Conservation (phyloP, 2,113 vertebrate genomes). For the Salvelinus sp. region DNA sequence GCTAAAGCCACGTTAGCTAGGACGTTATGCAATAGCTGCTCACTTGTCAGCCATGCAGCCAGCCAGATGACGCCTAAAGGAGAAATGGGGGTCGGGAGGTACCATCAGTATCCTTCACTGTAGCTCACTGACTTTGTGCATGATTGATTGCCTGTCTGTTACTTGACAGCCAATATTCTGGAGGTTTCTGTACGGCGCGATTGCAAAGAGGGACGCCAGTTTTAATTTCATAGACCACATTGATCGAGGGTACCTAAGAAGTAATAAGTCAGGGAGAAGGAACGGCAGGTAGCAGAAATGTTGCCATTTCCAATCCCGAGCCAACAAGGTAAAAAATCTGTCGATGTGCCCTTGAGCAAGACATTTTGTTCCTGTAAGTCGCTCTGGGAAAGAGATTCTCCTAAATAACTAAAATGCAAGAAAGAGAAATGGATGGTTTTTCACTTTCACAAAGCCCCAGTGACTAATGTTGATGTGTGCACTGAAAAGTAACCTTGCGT, state of each 20-base stretch:
- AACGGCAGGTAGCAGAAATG: too few relatives aligned
- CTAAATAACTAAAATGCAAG: too few relatives aligned
- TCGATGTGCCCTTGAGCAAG: too few relatives aligned
- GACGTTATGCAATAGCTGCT: constrained; percentile 37
- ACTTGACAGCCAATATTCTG: constrained; percentile 63
- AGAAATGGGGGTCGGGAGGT: constrained; percentile 12
- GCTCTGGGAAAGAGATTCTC: too few relatives aligned
- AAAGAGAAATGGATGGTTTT: constrained; percentile 4
- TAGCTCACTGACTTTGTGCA: constrained; percentile 63
- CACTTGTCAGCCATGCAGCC: constrained; percentile 45
- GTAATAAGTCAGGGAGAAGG: too few relatives aligned
- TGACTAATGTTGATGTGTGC: not conserved
- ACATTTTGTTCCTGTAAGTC: too few relatives aligned
- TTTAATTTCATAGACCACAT: not conserved
- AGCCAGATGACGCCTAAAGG: constrained; percentile 14
- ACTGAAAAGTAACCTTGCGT: constrained; percentile 30
- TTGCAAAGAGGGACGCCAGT: not conserved
- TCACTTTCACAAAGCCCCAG: constrained; percentile 56
- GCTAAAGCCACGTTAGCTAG: constrained; percentile 26
- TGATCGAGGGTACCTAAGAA: not conserved
- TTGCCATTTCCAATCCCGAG: too few relatives aligned
- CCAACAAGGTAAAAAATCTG: too few relatives aligned
- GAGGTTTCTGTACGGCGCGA: constrained; percentile 31
- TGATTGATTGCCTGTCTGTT: constrained; percentile 70
- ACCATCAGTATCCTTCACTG: constrained; percentile 58